phyloP scores from a whole-genome alignment of 2,888 invertebrate genomes.

The Polydesmus complanatus region DNA sequence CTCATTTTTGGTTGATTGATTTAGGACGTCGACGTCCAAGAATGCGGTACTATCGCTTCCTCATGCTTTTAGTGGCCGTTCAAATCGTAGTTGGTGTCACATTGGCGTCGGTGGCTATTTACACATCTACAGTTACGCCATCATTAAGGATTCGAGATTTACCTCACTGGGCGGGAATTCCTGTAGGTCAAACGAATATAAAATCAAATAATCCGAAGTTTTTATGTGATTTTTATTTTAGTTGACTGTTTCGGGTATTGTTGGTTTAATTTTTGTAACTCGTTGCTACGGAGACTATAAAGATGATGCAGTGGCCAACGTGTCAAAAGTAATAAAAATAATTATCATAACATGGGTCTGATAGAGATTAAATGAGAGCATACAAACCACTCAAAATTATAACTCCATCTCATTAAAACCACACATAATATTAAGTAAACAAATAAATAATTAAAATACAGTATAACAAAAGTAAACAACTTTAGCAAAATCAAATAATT shows the following conservation, averaged over 20 bases:
- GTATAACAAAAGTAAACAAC: no score
- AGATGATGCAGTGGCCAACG: not conserved
- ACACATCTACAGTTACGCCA: conserved; percentile 46
- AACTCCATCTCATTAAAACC: no score
- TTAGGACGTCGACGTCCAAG: conserved; percentile 26
- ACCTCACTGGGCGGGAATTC: conserved; percentile 50
- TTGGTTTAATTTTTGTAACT: conserved; percentile 9
- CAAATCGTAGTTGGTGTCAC: conserved; percentile 42
- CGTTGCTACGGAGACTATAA: conserved; percentile 9
- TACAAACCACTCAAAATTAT: no score
- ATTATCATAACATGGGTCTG: no score
- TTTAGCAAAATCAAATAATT: no score
- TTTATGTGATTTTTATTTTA: not conserved
- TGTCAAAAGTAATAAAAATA: conserved; percentile 1
- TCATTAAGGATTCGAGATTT: conserved; percentile 44
- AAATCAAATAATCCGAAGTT: no score
- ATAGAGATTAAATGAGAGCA: no score
- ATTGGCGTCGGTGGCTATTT: conserved; percentile 42
- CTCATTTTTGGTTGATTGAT: not conserved
- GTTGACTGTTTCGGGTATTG: conserved; percentile 1
- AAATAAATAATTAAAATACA: no score
- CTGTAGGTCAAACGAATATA: conserved; percentile 33
- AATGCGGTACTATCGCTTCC: conserved; percentile 37
- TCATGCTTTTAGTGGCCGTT: conserved; percentile 36
- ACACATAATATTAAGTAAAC: no score